These are phyloP conservation scores for Rhinolophus ferrumequinum DNA, from an alignment of 2,113 vertebrate species.

Conservation along the genomic window DNA sequence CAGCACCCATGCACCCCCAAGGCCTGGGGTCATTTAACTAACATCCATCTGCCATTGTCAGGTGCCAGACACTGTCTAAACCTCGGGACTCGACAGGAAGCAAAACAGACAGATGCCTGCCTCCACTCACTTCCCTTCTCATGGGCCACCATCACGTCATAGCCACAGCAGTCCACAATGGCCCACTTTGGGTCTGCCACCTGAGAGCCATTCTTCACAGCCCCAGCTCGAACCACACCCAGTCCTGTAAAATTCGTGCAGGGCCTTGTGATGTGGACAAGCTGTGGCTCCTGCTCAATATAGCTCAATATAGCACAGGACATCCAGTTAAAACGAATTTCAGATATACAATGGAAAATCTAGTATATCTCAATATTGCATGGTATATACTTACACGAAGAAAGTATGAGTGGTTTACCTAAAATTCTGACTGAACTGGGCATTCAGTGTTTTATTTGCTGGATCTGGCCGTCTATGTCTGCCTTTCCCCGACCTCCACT, in stretches of 20 bases:
- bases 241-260: neutral
- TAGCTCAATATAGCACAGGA: neutral
- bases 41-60: neutral
- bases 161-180: neutral
- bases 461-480: neutral
- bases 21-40: no score
- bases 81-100: neutral
- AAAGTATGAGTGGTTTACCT: neutral
- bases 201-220: neutral
- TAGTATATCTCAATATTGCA: neutral
- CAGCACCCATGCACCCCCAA: rapidly evolving
- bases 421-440: neutral
- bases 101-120: neutral
- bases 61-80: neutral
- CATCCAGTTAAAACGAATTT: neutral
- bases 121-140: neutral
- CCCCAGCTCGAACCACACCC: no score
- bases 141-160: rapidly evolving
- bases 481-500: neutral
- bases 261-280: rapidly evolving
- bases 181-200: neutral
- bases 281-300: neutral
- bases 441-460: neutral
- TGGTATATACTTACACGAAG: neutral
- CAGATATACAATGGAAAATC: neutral